Conservation (phyloP, 2,113 vertebrate genomes). For the Pollimyrus isidori region DNA sequence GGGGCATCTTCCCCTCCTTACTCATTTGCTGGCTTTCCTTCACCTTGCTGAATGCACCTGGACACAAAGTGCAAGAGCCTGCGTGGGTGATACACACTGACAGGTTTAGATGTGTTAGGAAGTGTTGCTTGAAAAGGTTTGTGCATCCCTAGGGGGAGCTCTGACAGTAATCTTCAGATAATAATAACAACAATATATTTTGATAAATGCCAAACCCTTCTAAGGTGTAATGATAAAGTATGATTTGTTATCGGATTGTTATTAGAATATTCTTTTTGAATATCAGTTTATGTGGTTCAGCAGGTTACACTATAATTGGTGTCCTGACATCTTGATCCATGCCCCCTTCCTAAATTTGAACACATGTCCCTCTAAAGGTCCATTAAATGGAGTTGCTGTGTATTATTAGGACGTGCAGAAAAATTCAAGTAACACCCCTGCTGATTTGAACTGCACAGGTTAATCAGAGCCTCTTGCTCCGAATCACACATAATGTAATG, state of each 20-base stretch:
- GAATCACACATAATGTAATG: background rate
- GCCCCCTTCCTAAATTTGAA: background rate
- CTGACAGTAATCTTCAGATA: background rate
- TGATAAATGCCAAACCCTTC: background rate
- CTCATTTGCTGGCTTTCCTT: slow-evolving; percentile 97
- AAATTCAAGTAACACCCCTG: background rate
- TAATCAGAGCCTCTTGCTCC: background rate
- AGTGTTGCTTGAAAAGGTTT: background rate
- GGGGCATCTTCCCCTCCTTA: slow-evolving; percentile 90
- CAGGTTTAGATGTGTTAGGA: background rate
- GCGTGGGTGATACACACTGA: background rate
- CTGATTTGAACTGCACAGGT: background rate
- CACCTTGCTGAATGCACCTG: slow-evolving; percentile 94
- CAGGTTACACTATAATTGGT: background rate
- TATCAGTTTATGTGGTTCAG: too few relatives aligned
- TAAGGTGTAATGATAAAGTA: background rate
- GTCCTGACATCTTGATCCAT: background rate
- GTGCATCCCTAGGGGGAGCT: too few relatives aligned
- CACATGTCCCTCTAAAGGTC: background rate
- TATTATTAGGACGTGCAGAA: background rate
- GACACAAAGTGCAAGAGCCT: background rate
- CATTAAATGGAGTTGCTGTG: background rate
- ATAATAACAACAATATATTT: background rate
- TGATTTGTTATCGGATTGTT: background rate
- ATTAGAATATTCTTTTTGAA: background rate